Base-by-base conservation (phyloP, 2,113 vertebrate species). In the Myotis davidii region DNA sequence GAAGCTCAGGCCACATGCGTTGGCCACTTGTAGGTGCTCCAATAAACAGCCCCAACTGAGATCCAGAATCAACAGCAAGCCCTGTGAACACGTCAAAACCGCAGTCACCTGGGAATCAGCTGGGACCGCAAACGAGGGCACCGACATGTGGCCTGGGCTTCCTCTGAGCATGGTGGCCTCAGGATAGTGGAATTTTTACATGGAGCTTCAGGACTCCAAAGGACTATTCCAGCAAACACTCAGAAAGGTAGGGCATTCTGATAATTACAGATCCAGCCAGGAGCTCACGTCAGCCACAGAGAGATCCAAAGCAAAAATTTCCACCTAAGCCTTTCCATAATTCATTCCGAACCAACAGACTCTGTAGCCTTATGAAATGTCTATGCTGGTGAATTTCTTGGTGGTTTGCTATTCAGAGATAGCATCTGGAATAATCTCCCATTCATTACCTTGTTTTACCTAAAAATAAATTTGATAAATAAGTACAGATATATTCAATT, bases 381-480 rank as follows among this genome's bases (percentile, higher is more conserved):
- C 67, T 54, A 39, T 85, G 18, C 3, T 45, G 50, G 3, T 69
- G 34, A 18, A 9, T 73, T 90, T 84, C 59, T 17, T 61, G 29
- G 20, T 70, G 65, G 42, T 67, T 85, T 88, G 8, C 70, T 82
- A n/a, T 1, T 54, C 65, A 85, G 14, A 1, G 12, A 69, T 85
- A 34, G 34, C 54, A 82, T n/a, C 20, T 85, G 61, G 4, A 81
- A 52, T 76, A 92, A 29, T 70, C 16, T 54, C 25, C 69, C 14
- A 52, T 21, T 27, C 9, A 56, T 85, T 56, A 42, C n/a, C 32
- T 67, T 69, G 12, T 76, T 92, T 85, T 42, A 69, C 88, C 18
- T 85, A 85, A 85, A 92, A 84, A n/a, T 74, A 77, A 52, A 52
- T 50, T 64, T 92, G n/a, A 77, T 72, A 88, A 72, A 29, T 45